Base-by-base conservation (phyloP, 92 coral and sea anemone species). In the Zoanthus sansibaricus region DNA sequence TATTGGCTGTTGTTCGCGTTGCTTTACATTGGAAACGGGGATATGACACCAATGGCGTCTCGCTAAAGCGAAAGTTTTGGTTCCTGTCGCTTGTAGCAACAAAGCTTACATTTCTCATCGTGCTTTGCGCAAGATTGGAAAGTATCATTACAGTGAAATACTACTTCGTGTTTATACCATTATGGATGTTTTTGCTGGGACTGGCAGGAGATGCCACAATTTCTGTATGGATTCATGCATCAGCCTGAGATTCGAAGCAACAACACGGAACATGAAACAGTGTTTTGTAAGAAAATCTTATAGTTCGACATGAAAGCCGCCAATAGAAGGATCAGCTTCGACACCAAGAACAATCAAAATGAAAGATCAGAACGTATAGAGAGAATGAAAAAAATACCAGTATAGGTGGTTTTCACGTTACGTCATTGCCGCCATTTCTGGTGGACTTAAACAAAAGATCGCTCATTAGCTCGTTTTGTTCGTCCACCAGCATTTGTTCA, bases 101-200 rank as follows among this genome's bases (percentile, higher is more conserved):
- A 9, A 97, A 92, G 55, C 90, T 97, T 47, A 82, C 94, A 30
- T 97, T 97, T 66, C 87, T 97, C 49, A 86, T 95, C 75, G 86
- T 97, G 76, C 90, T 95, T 16, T 92, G 94, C 79, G 93, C 96
- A 77, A 95, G 93, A 76, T 92, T 97, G 33, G 91, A 97, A 46
- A 89, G 92, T 47, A 86, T 90, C 59, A 88, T 96, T 51, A 88
- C 90, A 18, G 91, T 88, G n/a, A 88, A 95, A 55, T 97, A 93
- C 74, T 97, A 93, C 71, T 91, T 82, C 59, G 97, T 95, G 56
- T 97, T 97, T 89, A 92, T 95, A 21, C 96, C 98, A 3, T 75
- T 97, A 30, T 97, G 99, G 99, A 64, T 89, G 9, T 91, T 97
- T 45, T 89, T 97, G 30, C 51, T 95, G 13, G 95, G 98, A 32